These are phyloP conservation scores for Pomacea maculata DNA, from an alignment of 1,140 invertebrate species.

Conservation along the genomic window DNA sequence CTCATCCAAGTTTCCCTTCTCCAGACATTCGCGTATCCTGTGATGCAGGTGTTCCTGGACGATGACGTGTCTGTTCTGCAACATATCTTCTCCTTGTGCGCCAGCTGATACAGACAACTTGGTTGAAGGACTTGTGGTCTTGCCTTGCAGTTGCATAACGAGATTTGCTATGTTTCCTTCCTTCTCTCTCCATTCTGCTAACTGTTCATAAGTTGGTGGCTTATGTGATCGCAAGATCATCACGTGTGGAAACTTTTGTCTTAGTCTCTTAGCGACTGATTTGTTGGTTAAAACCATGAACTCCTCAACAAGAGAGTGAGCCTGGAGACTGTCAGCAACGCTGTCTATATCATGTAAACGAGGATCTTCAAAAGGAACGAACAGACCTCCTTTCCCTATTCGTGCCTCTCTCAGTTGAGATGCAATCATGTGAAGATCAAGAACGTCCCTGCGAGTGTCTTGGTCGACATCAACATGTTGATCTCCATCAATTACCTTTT, in stretches of 20 bases:
- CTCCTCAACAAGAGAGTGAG: conserved; percentile 44
- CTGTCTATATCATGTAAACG: conserved; percentile 10
- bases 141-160: conserved; percentile 18
- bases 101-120: conserved; percentile 76
- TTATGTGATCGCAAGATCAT: conserved; percentile 25
- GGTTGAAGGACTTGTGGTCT: not conserved
- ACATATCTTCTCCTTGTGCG: not conserved
- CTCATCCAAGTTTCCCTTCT: conserved; percentile 80
- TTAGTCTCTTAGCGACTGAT: conserved; percentile 33
- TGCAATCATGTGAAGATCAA: conserved; percentile 14
- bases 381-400: conserved; percentile 9
- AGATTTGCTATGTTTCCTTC: conserved; percentile 23
- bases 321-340: conserved; percentile 7
- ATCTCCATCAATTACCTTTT: conserved; percentile 23
- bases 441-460: conserved; percentile 1
- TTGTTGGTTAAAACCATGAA: conserved; percentile 49
- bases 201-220: conserved; percentile 28
- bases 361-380: conserved; percentile 28
- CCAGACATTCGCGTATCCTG: conserved; percentile 10
- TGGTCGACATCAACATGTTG: not conserved
- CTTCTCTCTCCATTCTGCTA: conserved; percentile 29
- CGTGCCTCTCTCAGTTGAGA: conserved; percentile 21
- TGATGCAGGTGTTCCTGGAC: conserved; percentile 28
- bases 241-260: not conserved
- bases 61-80: conserved; percentile 13